These are phyloP conservation scores for Pangasius djambal DNA, from an alignment of 2,797 vertebrate species.

Conservation along the genomic window DNA sequence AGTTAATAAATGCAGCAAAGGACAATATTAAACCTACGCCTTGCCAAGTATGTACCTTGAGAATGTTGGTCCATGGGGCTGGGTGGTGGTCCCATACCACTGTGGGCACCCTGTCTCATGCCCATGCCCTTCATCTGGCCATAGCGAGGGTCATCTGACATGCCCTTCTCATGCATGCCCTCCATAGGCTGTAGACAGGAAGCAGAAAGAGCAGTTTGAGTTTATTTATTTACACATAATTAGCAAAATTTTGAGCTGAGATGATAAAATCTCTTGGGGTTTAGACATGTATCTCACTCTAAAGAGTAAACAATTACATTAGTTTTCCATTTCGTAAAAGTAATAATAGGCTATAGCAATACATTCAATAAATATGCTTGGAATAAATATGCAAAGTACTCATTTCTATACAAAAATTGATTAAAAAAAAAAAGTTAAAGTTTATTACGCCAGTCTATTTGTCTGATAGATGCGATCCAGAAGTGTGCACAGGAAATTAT, in stretches of 20 bases:
- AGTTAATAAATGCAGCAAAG: too few relatives aligned
- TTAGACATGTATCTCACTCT: too few relatives aligned
- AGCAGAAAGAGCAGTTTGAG: neutral
- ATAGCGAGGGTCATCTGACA: slow-evolving; percentile 89
- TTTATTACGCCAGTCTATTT: neutral
- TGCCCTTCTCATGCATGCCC: slow-evolving; percentile 89
- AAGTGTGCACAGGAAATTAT: neutral
- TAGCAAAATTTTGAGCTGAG: neutral
- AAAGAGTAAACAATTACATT: neutral
- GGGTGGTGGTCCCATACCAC: slow-evolving; percentile 92
- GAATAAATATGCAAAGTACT: neutral
- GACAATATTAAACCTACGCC: neutral
- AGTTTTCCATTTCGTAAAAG: neutral
- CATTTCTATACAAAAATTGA: neutral
- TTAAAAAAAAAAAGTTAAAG: neutral
- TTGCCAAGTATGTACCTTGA: slow-evolving; percentile 78
- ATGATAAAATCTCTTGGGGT: neutral
- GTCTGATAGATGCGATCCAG: neutral
- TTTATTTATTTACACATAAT: neutral
- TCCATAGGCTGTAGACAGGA: slow-evolving; percentile 83
- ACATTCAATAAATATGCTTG: neutral
- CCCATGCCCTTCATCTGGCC: slow-evolving; percentile 90
- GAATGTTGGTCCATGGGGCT: slow-evolving; percentile 98
- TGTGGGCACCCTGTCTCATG: slow-evolving; percentile 84
- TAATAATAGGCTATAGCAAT: neutral